Evolutionary conservation across 2,888 invertebrate genomes (phyloP).

Genomic region (Yponomeuta plumbellus): DNA sequence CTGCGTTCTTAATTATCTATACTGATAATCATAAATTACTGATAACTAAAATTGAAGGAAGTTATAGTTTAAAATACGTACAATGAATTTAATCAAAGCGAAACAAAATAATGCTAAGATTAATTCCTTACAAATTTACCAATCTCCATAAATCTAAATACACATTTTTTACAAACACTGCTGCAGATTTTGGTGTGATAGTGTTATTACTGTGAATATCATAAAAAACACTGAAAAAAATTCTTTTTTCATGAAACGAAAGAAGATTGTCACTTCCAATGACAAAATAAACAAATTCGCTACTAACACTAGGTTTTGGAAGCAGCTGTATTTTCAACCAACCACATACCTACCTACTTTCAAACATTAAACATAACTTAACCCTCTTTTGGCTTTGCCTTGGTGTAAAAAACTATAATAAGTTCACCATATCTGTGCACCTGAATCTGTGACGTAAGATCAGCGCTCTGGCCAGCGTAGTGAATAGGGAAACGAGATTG

Average conservation of each 20-base stretch:
- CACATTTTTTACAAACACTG: no score
- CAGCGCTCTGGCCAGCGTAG: no score
- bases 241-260: no score
- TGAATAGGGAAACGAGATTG: no score
- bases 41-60: no score
- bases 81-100: conserved; percentile 5
- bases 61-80: not conserved
- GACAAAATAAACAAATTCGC: not conserved
- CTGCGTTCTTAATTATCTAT: no score
- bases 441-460: no score
- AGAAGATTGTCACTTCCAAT: no score
- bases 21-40: no score
- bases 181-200: no score
- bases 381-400: not conserved
- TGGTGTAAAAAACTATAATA: not conserved
- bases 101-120: not conserved
- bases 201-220: no score
- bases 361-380: not conserved
- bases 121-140: not conserved
- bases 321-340: conserved; percentile 37
- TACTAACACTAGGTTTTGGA: conserved; percentile 39
- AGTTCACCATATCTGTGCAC: not conserved
- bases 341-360: not conserved
- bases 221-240: no score
- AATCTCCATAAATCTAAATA: not conserved